Conservation (phyloP, 2,888 invertebrate genomes). For the Pardosa pseudoannulata region DNA sequence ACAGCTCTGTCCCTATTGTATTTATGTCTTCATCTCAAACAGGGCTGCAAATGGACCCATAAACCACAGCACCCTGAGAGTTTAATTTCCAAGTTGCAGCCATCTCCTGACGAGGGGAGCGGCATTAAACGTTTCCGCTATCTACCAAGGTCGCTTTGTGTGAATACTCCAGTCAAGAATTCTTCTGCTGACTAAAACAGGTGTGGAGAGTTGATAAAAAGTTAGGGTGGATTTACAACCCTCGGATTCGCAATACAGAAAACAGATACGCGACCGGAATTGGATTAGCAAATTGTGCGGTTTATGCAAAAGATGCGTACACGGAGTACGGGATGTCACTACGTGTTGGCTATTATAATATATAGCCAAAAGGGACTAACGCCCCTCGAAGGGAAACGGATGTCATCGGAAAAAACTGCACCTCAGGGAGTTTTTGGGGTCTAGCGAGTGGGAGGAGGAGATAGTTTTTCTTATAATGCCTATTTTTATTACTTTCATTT, state of each 20-base stretch:
- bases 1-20: too few species aligned
- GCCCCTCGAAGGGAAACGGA: too few species aligned
- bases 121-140: neutral
- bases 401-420: too few species aligned
- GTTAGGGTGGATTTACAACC: constrained; percentile 9
- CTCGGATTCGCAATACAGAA: neutral
- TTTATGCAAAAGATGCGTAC: neutral
- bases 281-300: neutral
- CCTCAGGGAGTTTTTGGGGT: too few species aligned
- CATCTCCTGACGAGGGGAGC: neutral
- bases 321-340: too few species aligned
- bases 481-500: too few species aligned
- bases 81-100: neutral
- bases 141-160: neutral
- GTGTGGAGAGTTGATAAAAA: constrained; percentile 13
- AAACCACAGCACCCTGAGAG: neutral
- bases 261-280: neutral
- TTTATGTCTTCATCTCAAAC: neutral
- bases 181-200: neutral
- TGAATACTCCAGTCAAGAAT: neutral
- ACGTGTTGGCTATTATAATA: too few species aligned
- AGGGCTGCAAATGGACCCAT: neutral
- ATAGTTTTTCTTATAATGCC: too few species aligned
- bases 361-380: too few species aligned
- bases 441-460: too few species aligned